Conservation (phyloP, 37 sponge, comb jelly and placozoan genomes). For the Crambe crambe region DNA sequence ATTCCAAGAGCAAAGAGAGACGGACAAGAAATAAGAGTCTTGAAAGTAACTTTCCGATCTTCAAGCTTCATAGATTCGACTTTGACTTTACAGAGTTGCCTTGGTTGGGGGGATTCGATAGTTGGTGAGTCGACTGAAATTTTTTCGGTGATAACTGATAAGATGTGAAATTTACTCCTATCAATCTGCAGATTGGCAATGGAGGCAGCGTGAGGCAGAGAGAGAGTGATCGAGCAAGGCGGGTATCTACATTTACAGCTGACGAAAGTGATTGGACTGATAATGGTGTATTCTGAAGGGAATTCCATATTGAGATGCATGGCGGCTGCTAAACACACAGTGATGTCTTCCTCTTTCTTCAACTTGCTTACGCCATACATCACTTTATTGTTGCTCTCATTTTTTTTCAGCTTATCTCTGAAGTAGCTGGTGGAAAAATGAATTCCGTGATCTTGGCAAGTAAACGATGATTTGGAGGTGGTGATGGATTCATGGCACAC, state of each 20-base stretch:
- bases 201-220: constrained; percentile 30
- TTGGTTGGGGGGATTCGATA: not conserved
- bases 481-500: constrained; percentile 1
- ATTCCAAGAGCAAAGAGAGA: constrained; percentile 53
- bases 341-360: not conserved
- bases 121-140: not conserved
- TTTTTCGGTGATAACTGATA: not conserved
- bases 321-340: constrained; percentile 30
- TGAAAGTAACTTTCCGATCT: not conserved
- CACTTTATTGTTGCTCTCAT: not conserved
- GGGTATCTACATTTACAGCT: constrained; percentile 36
- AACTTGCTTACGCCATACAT: not conserved
- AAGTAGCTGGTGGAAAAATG: constrained; percentile 16
- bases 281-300: constrained; percentile 29
- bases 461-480: not conserved
- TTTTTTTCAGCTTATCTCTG: not conserved
- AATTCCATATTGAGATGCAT: constrained; percentile 25
- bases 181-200: not conserved
- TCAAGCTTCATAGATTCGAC: not conserved
- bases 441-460: constrained; percentile 35
- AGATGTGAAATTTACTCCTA: not conserved
- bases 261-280: constrained; percentile 58
- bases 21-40: constrained; percentile 3
- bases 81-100: not conserved
- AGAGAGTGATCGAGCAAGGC: constrained; percentile 6